A percentile compares a stretch with the other conserved stretches of the same genome.
Conservation (phyloP, 1,140 invertebrate genomes). For the Laupala kohalensis region DNA sequence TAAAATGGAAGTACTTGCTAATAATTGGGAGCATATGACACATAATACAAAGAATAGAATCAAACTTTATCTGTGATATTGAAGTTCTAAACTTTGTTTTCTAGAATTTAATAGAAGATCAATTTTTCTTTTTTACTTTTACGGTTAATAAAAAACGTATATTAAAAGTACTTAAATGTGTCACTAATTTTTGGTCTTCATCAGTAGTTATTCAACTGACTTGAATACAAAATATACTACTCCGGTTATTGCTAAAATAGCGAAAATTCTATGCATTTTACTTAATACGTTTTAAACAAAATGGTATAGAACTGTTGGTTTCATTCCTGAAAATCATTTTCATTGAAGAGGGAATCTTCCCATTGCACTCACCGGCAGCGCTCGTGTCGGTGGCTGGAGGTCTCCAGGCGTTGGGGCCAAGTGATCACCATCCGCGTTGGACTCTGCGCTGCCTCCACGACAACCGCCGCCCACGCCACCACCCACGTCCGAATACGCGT, state of each 20-base stretch:
- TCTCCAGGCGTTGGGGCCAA: conserved; percentile 30
- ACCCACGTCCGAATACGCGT: conserved; percentile 40
- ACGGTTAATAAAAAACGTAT: too few relatives aligned
- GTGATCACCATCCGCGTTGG: neutral
- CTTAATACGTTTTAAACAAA: neutral
- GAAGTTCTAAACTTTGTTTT: too few relatives aligned
- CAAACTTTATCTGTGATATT: too few relatives aligned
- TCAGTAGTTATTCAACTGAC: neutral
- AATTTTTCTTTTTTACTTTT: too few relatives aligned
- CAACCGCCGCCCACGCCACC: conserved; percentile 30
- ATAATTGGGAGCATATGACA: too few relatives aligned
- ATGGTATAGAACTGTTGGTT: neutral
- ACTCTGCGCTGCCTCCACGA: neutral
- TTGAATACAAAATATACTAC: neutral
- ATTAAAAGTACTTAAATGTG: neutral
- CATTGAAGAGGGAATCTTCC: neutral
- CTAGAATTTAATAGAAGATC: too few relatives aligned
- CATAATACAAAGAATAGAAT: too few relatives aligned
- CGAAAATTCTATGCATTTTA: neutral
- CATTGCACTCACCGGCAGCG: conserved; percentile 27
- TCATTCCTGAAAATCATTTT: neutral
- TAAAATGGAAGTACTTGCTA: too few relatives aligned
- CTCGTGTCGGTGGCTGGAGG: conserved; percentile 34
- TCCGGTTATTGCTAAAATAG: neutral
- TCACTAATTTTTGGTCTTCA: neutral